These are phyloP conservation scores for Allophyes oxyacanthae DNA, from an alignment of 2,888 invertebrate genomes.

Conservation along the genomic window DNA sequence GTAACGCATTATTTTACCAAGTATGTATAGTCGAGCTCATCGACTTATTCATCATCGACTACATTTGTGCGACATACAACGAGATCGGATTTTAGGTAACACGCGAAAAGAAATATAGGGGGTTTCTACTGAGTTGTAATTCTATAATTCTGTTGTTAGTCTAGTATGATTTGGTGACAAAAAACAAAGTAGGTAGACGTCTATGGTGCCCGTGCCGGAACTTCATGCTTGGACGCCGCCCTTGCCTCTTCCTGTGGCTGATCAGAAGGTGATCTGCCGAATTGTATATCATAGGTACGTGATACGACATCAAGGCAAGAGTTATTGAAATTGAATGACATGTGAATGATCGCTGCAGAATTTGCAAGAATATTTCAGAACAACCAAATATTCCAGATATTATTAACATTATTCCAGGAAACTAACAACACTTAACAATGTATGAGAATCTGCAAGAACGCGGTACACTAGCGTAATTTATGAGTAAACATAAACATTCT, in stretches of 20 bases:
- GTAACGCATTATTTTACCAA: conserved; percentile 30
- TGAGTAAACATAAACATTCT: conserved; percentile 62
- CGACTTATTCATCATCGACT: conserved; percentile 4
- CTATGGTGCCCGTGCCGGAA: conserved; percentile 80
- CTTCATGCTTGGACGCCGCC: conserved; percentile 86
- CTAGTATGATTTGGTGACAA: conserved; percentile 31
- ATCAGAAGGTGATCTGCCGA: conserved; percentile 63
- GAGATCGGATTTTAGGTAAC: conserved; percentile 2
- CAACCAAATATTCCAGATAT: conserved; percentile 1
- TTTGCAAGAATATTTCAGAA: too few relatives aligned
- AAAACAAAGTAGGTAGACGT: conserved; percentile 61
- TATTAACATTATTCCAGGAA: conserved; percentile 43
- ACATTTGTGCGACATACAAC: conserved; percentile 12
- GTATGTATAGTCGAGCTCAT: conserved; percentile 2
- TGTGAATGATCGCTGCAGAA: background rate
- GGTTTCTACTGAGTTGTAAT: conserved; percentile 8
- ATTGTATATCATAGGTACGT: conserved; percentile 42
- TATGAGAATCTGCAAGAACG: conserved; percentile 47
- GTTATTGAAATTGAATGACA: background rate
- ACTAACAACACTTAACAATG: conserved; percentile 41
- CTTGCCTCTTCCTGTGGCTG: conserved; percentile 84
- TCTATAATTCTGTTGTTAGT: too few relatives aligned
- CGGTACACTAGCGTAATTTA: conserved; percentile 46
- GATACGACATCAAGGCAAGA: conserved; percentile 8
- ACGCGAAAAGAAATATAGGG: conserved; percentile 13